Conservation (phyloP, 2,888 invertebrate species). For the Lysandra bellargus region DNA sequence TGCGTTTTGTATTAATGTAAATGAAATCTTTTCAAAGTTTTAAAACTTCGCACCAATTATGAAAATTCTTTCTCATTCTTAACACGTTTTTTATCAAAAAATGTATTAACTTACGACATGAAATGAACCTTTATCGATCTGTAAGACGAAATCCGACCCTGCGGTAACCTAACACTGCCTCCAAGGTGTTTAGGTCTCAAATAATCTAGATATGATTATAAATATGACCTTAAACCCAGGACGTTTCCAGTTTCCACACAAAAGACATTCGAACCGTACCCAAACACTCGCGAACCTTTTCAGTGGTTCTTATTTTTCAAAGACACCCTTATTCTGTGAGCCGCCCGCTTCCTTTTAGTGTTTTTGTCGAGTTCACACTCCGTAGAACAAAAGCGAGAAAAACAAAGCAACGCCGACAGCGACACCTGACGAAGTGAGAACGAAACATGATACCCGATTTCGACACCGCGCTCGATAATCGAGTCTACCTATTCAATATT, state of each 20-base stretch:
- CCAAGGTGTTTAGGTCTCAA: constrained; percentile 42
- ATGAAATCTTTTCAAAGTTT: not conserved
- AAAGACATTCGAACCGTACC: constrained; percentile 46
- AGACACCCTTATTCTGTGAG: constrained; percentile 59
- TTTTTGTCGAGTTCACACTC: constrained; percentile 74
- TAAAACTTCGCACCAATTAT: not conserved
- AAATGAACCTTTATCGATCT: constrained; percentile 38
- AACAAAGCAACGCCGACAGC: constrained; percentile 72
- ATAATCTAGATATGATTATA: constrained; percentile 44
- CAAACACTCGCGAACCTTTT: constrained; percentile 48
- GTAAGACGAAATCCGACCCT: constrained; percentile 41
- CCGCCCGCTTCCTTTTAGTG: constrained; percentile 63
- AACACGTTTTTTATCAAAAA: not conserved
- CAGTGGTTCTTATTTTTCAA: constrained; percentile 47
- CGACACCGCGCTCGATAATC: constrained; percentile 37
- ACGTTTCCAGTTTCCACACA: constrained; percentile 41
- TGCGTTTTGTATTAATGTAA: too few species aligned
- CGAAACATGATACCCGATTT: constrained; percentile 67
- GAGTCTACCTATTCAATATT: constrained; percentile 37
- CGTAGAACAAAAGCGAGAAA: constrained; percentile 74
- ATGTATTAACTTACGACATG: not conserved
- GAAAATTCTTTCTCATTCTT: not conserved
- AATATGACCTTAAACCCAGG: constrained; percentile 44
- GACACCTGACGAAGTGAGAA: constrained; percentile 79
- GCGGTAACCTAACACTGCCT: constrained; percentile 40